phyloP scores from a whole-genome alignment of 2,113 vertebrate species.

The Psittacara wagleri region DNA sequence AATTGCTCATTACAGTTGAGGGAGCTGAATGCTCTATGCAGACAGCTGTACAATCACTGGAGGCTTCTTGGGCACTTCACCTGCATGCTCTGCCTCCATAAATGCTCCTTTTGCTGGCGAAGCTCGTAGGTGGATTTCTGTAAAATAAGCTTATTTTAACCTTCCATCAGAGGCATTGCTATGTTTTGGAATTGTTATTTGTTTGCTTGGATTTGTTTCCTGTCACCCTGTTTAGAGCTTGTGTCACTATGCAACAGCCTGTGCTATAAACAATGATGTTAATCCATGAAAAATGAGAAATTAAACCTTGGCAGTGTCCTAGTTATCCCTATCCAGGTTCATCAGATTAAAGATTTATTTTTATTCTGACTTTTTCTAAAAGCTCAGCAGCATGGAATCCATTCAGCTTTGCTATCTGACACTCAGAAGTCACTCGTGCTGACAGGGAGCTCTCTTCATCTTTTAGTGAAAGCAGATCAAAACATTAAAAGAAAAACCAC shows the following conservation, averaged over 20 bases:
- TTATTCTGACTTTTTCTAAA: not conserved
- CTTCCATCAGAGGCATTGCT: not conserved
- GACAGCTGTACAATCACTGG: not conserved
- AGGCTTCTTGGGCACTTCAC: not conserved
- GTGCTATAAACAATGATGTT: constrained; percentile 26
- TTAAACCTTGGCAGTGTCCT: not conserved
- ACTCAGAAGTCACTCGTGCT: not conserved
- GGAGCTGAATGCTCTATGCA: constrained; percentile 46
- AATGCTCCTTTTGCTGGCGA: not conserved
- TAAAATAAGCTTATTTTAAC: not conserved
- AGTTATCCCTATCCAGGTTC: not conserved
- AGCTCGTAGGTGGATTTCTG: not conserved
- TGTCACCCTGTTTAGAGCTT: not conserved
- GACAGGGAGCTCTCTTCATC: not conserved
- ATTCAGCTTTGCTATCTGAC: not conserved
- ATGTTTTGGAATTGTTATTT: not conserved
- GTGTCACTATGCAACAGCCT: constrained; percentile 45
- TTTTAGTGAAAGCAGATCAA: not conserved
- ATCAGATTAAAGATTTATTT: not conserved
- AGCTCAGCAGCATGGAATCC: not conserved
- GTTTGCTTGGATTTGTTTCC: constrained; percentile 29
- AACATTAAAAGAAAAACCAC: not conserved
- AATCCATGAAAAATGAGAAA: constrained; percentile 48
- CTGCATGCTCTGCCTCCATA: not conserved
- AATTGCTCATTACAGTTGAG: constrained; percentile 71